Percentiles rank a stretch among this genome's conserved stretches.
phyloP scores from a whole-genome alignment of 2,888 invertebrate species.

The Eutolmus rufibarbis region DNA sequence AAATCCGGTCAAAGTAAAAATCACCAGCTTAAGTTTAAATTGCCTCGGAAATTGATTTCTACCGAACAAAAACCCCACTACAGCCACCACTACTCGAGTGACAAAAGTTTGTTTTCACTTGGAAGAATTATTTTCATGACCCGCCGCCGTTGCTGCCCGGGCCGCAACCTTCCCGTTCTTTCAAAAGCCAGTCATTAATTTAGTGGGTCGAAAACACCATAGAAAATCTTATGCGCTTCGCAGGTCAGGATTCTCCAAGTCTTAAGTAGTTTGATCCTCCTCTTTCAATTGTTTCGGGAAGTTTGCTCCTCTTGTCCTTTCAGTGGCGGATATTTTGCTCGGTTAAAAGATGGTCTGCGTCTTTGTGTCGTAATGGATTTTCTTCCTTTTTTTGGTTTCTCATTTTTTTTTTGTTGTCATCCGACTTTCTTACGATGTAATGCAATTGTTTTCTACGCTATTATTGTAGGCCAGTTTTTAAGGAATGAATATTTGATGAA shows the following conservation, averaged over 20 bases:
- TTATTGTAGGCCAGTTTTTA: not conserved
- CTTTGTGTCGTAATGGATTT: slow-evolving; percentile 10
- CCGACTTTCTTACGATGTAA: not conserved
- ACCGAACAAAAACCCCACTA: not conserved
- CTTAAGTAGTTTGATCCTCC: slow-evolving; percentile 18
- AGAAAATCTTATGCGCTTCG: slow-evolving; percentile 7
- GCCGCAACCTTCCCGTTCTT: not conserved
- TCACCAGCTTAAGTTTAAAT: not conserved
- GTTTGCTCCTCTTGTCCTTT: not conserved
- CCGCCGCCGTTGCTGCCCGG: not conserved
- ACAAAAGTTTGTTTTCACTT: slow-evolving; percentile 10
- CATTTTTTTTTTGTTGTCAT: not conserved
- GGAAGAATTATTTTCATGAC: not conserved
- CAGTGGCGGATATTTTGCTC: not conserved
- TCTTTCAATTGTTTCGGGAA: slow-evolving; percentile 4
- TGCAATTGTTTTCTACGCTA: not conserved
- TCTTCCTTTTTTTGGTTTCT: not conserved
- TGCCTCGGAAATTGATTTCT: not conserved
- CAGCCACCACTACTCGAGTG: not conserved
- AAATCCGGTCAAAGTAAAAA: not conserved
- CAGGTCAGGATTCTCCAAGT: not conserved
- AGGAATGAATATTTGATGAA: not conserved
- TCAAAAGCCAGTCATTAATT: slow-evolving; percentile 27
- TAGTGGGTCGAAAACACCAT: not conserved
- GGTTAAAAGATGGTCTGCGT: not conserved